These are phyloP conservation scores for Cephalopachus bancanus DNA, from an alignment of 2,797 vertebrate genomes.

Conservation along the genomic window DNA sequence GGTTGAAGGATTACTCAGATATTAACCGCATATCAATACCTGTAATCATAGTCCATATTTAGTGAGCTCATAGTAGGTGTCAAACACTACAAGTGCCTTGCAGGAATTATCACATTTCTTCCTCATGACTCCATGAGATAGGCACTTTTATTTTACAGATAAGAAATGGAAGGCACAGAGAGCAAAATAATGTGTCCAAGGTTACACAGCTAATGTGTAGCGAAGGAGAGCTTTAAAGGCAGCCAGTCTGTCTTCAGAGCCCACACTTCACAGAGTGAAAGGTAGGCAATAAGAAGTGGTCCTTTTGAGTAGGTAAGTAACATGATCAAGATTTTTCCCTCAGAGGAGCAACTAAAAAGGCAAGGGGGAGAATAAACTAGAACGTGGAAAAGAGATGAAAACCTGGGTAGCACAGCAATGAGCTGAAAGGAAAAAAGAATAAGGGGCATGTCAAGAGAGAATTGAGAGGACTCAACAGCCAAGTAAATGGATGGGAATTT, in stretches of 20 bases:
- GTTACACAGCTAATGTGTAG: background rate
- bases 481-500: background rate
- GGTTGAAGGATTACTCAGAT: background rate
- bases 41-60: background rate
- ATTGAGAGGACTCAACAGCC: background rate
- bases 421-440: background rate
- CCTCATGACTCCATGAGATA: background rate
- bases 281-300: background rate
- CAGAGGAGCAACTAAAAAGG: background rate
- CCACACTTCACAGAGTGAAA: background rate
- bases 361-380: background rate
- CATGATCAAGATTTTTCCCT: background rate
- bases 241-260: background rate
- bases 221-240: background rate
- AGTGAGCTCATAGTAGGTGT: background rate
- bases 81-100: background rate
- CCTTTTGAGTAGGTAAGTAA: background rate
- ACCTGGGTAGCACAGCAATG: background rate
- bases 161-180: background rate
- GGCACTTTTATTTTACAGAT: background rate
- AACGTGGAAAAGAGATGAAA: background rate
- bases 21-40: background rate
- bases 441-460: background rate
- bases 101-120: background rate
- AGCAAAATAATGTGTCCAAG: background rate